phyloP scores from a whole-genome alignment of 2,888 invertebrate genomes.

The Coelopa pilipes region DNA sequence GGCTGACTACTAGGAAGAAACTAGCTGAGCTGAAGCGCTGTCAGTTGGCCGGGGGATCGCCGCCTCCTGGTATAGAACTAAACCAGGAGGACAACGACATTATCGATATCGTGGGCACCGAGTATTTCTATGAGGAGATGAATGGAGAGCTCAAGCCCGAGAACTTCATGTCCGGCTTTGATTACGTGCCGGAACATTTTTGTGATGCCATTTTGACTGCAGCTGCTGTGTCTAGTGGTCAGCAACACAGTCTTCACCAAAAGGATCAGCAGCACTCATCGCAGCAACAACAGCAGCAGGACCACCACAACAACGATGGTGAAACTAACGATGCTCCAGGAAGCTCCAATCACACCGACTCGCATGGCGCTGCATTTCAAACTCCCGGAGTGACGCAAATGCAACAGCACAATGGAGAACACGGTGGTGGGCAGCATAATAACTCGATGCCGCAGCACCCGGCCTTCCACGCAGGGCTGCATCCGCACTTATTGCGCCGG shows the following conservation, averaged over 20 bases:
- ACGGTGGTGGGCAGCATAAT: slow-evolving; percentile 54
- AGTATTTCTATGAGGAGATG: slow-evolving; percentile 66
- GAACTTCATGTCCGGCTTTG: slow-evolving; percentile 63
- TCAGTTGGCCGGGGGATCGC: slow-evolving; percentile 64
- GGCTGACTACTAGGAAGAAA: slow-evolving; percentile 63
- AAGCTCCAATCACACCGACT: slow-evolving; percentile 57
- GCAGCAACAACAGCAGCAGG: slow-evolving; percentile 58
- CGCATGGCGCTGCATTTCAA: slow-evolving; percentile 57
- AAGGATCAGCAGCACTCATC: slow-evolving; percentile 58
- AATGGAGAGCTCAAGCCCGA: slow-evolving; percentile 64
- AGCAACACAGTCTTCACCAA: slow-evolving; percentile 59
- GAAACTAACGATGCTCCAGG: slow-evolving; percentile 63
- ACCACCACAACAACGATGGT: slow-evolving; percentile 61
- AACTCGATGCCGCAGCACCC: slow-evolving; percentile 59
- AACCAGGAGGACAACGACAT: slow-evolving; percentile 65
- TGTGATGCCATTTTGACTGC: slow-evolving; percentile 65
- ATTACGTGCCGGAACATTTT: slow-evolving; percentile 64
- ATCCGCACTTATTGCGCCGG: slow-evolving; percentile 59
- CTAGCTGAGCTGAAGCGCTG: slow-evolving; percentile 64
- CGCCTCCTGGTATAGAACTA: slow-evolving; percentile 63
- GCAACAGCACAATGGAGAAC: slow-evolving; percentile 56
- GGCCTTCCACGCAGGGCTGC: slow-evolving; percentile 58
- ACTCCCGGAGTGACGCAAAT: slow-evolving; percentile 55
- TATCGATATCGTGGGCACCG: slow-evolving; percentile 64
- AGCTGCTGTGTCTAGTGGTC: slow-evolving; percentile 59